These are phyloP conservation scores for Trichopria drosophilae DNA, from an alignment of 2,888 invertebrate genomes.

Conservation along the genomic window DNA sequence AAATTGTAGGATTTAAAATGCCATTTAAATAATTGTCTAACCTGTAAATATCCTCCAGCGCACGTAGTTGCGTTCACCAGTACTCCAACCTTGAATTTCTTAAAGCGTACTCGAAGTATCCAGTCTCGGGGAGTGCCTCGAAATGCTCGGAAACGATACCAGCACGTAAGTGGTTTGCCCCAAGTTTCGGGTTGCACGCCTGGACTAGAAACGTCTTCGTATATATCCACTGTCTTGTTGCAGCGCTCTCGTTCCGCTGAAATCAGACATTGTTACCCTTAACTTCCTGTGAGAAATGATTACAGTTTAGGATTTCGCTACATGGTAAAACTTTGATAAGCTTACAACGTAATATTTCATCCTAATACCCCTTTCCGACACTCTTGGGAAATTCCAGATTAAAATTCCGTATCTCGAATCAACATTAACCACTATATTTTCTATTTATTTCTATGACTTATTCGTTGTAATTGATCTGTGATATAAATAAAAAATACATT, in stretches of 20 bases:
- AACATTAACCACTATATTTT: too few relatives aligned
- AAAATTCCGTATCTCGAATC: too few relatives aligned
- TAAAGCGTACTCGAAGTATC: constrained; percentile 86
- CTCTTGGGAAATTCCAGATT: too few relatives aligned
- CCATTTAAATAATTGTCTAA: constrained; percentile 53
- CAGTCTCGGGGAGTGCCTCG: constrained; percentile 87
- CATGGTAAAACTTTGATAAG: too few relatives aligned
- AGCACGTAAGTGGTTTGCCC: constrained; percentile 85
- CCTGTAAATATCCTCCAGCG: constrained; percentile 87
- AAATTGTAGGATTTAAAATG: background rate
- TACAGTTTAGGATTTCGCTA: too few relatives aligned
- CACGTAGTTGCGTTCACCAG: constrained; percentile 86
- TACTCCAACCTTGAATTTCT: constrained; percentile 89
- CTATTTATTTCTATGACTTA: too few relatives aligned
- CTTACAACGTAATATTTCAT: too few relatives aligned
- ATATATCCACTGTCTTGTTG: constrained; percentile 91
- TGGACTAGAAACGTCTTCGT: constrained; percentile 88
- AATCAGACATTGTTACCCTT: too few relatives aligned
- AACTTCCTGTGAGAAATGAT: too few relatives aligned
- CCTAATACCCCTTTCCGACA: too few relatives aligned
- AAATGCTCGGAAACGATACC: constrained; percentile 86
- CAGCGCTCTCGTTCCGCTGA: constrained; percentile 79
- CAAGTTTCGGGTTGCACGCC: constrained; percentile 80
- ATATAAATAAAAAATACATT: too few relatives aligned
- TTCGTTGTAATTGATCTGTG: too few relatives aligned